These are phyloP conservation scores for Oscheius sp. DNA, from an alignment of 2,888 invertebrate genomes.

Conservation along the genomic window DNA sequence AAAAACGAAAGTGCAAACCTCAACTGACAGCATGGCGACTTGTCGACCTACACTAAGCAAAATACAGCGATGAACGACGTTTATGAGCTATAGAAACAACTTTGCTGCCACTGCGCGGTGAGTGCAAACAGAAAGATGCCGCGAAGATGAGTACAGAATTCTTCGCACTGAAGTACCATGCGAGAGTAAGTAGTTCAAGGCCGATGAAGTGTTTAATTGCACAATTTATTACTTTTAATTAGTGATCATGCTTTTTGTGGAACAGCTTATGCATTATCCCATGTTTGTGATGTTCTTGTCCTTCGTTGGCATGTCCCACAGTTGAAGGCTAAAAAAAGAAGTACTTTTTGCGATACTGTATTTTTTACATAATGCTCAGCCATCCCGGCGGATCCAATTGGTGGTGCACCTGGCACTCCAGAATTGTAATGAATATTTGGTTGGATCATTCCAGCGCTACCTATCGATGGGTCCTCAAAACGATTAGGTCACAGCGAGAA, in stretches of 20 bases:
- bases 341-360: neutral
- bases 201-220: neutral
- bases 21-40: too few relatives aligned
- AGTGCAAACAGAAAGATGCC: constrained; percentile 26
- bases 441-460: constrained; percentile 28
- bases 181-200: neutral
- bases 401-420: constrained; percentile 16
- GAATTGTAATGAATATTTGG: constrained; percentile 12
- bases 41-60: too few relatives aligned
- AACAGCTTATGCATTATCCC: constrained; percentile 29
- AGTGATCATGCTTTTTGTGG: constrained; percentile 32
- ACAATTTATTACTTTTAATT: constrained; percentile 20
- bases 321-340: constrained; percentile 7
- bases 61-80: too few relatives aligned
- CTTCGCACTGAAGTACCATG: constrained; percentile 25
- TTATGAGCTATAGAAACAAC: constrained; percentile 23
- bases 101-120: constrained; percentile 11
- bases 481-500: neutral
- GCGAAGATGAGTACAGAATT: constrained; percentile 33
- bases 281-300: constrained; percentile 30
- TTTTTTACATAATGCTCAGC: constrained; percentile 24
- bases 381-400: constrained; percentile 31
- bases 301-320: constrained; percentile 30
- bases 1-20: too few relatives aligned
- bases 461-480: constrained; percentile 35